Conservation (phyloP, 2,113 vertebrate genomes). For the Tor tambroides region DNA sequence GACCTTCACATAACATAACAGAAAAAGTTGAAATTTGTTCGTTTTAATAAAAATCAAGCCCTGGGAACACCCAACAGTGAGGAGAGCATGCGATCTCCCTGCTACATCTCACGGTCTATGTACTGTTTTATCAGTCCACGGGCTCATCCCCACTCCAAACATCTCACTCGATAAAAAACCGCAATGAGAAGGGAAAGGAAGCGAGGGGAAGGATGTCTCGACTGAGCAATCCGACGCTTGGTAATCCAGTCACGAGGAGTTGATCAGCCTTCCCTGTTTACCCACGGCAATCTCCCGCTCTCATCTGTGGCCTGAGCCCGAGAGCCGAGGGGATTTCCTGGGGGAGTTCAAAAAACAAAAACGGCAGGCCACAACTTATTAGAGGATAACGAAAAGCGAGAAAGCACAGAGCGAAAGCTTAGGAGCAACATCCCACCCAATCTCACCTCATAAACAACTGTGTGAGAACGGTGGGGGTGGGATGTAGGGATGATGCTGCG, state of each 20-base stretch:
- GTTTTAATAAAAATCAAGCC: not conserved
- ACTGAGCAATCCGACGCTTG: conserved; percentile 50
- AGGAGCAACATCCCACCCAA: conserved; percentile 59
- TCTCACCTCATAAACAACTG: conserved; percentile 62
- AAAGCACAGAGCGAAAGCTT: conserved; percentile 58
- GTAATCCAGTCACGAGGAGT: conserved; percentile 61
- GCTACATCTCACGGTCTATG: conserved; percentile 44
- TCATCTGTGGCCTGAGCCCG: conserved; percentile 60
- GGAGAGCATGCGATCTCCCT: not conserved
- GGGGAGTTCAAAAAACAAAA: conserved; percentile 62
- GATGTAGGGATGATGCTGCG: conserved; percentile 46
- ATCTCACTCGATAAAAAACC: conserved; percentile 47
- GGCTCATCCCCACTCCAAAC: conserved; percentile 48
- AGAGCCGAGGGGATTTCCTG: conserved; percentile 62
- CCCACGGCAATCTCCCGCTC: conserved; percentile 61
- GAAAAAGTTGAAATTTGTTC: not conserved
- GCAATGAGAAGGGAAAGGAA: conserved; percentile 23
- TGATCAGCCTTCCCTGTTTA: conserved; percentile 63
- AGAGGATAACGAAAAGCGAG: conserved; percentile 65
- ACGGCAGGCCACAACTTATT: conserved; percentile 65
- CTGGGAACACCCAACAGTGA: not conserved
- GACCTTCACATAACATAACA: not conserved
- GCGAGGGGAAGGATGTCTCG: conserved; percentile 26
- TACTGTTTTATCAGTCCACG: conserved; percentile 42
- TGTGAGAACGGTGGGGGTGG: conserved; percentile 28